Base-by-base conservation (phyloP, 2,797 vertebrate species). In the Coracias cyanogaster region DNA sequence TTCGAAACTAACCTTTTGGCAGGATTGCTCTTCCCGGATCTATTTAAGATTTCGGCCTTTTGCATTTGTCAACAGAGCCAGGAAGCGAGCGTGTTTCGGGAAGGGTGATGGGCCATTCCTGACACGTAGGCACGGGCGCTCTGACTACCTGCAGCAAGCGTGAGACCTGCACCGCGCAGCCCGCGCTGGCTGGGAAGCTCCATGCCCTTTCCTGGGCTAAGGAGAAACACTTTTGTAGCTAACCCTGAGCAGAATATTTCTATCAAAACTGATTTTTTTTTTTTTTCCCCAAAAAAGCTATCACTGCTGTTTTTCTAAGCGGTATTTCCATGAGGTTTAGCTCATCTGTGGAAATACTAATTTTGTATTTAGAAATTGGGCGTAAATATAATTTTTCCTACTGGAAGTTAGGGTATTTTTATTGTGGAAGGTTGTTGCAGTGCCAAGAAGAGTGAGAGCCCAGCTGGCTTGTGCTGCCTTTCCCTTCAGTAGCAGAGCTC, bases 1-100 rank as follows among this genome's bases (percentile, higher is more conserved):
- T 96, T 95, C 95, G 92, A 93, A 96, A 95, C 67, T 60, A 73
- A 95, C 93, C 91, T 96, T 96, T 96, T 89, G 95, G 96, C 87
- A 93, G 80, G 64, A 93, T 94, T 95, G 94, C 90, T 93, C 85
- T 96, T 95, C 83, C 91, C 1, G 33, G 86, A 92, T 95, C 91
- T 87, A 13, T 92, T 92, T 80, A 66, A 82, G 93, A 86, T 97
- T 95, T 95, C 86, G 95, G 81, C 81, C 86, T 89, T 84, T 73
- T 94, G 88, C 90, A 52, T 96, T 90, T 94, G 93, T 95, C 94
- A 92, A 61, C 90, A 80, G 88, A 67, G 67, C 81, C 35, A 8
- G 33, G 80, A 62, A 85, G 66, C 10, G 45, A 79, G 77, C 35
- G 80, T 10, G 1, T 86, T 93, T 58, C 31, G 48, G 10, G 14